A percentile compares a stretch with the other conserved stretches of the same genome.
phyloP scores from a whole-genome alignment of 1,140 invertebrate species.

The Cydia amplana region DNA sequence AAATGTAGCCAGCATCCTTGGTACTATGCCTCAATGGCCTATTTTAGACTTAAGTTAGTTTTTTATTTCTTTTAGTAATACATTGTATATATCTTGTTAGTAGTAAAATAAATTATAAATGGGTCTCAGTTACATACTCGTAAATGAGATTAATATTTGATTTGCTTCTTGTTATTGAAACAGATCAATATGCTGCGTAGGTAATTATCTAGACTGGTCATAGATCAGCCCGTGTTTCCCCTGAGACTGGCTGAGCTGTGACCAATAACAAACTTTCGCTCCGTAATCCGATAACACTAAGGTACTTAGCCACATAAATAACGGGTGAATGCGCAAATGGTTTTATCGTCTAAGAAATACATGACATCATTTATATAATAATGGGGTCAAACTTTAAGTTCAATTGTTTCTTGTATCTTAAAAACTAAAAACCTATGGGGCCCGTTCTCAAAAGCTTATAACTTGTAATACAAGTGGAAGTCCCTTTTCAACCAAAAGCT shows the following conservation, averaged over 20 bases:
- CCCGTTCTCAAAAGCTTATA: too few relatives aligned
- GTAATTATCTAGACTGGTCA: neutral
- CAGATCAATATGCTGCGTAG: neutral
- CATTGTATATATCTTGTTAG: too few relatives aligned
- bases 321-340: neutral
- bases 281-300: neutral
- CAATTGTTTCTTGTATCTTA: neutral
- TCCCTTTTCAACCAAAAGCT: too few relatives aligned
- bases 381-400: neutral
- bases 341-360: neutral
- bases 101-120: too few relatives aligned
- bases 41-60: too few relatives aligned
- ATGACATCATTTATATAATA: neutral
- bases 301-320: constrained; percentile 11
- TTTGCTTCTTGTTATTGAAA: neutral
- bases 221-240: constrained; percentile 12
- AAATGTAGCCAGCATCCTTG: too few relatives aligned
- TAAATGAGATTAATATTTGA: neutral
- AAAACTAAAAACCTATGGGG: too few relatives aligned
- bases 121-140: neutral
- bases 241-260: too few relatives aligned
- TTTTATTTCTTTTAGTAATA: too few relatives aligned
- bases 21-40: too few relatives aligned
- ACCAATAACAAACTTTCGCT: constrained; percentile 2
- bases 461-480: too few relatives aligned